phyloP scores from a whole-genome alignment of 2,888 invertebrate genomes.

The Gymnoscelis rufifasciata region DNA sequence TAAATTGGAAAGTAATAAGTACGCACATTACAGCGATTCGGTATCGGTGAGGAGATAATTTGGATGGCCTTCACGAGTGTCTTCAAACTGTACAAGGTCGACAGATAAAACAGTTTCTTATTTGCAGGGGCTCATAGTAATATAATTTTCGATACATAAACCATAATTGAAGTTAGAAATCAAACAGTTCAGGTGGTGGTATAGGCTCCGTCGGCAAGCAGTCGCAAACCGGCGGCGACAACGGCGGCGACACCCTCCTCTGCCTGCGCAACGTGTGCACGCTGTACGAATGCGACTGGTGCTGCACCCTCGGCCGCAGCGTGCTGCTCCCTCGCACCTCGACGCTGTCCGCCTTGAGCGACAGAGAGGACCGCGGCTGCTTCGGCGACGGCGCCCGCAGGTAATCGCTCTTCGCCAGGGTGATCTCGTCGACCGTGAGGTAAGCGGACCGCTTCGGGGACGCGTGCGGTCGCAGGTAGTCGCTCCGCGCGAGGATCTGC shows the following conservation, averaged over 20 bases:
- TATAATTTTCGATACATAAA: too few relatives aligned
- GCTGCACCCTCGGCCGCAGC: constrained; percentile 32
- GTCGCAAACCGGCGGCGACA: constrained; percentile 42
- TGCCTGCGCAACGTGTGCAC: constrained; percentile 49
- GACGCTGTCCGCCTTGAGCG: constrained; percentile 49
- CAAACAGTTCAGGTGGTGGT: constrained; percentile 69
- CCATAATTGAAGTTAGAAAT: constrained; percentile 23
- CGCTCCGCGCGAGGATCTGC: constrained; percentile 22
- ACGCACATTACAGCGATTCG: too few relatives aligned
- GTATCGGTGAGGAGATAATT: too few relatives aligned
- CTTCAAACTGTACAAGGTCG: too few relatives aligned
- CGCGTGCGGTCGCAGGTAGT: constrained; percentile 19
- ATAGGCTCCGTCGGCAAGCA: constrained; percentile 59
- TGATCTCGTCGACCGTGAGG: constrained; percentile 5
- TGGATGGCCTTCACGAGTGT: too few relatives aligned
- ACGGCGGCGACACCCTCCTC: constrained; percentile 40
- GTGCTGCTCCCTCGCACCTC: constrained; percentile 35
- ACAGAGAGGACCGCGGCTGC: constrained; percentile 55
- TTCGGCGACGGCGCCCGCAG: constrained; percentile 40
- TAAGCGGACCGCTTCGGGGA: constrained; percentile 17
- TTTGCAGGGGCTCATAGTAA: too few relatives aligned
- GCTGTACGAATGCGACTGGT: constrained; percentile 45
- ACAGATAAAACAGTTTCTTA: too few relatives aligned
- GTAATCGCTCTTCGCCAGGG: constrained; percentile 19
- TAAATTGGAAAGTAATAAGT: too few relatives aligned